These are phyloP conservation scores for Hydraecia micacea DNA, from an alignment of 2,888 invertebrate genomes.

Conservation along the genomic window DNA sequence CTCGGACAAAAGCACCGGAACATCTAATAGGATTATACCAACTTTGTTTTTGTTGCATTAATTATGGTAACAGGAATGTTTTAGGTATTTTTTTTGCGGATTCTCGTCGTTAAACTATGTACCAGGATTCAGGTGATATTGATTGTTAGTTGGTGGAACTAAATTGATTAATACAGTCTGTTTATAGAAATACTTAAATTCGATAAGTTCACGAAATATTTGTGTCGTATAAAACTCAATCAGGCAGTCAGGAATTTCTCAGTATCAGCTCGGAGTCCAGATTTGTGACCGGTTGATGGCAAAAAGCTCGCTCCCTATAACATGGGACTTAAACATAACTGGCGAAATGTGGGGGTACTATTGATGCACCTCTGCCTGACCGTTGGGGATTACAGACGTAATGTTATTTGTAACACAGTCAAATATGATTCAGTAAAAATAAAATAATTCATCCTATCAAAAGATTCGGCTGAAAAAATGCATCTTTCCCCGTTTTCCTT, in stretches of 20 bases:
- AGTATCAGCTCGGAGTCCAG: no score
- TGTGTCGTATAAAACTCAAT: no score
- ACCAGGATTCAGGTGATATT: neutral
- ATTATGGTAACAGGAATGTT: slow-evolving; percentile 64
- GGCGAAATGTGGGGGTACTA: no score
- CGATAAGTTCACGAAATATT: no score
- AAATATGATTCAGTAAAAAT: neutral
- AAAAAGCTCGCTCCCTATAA: no score
- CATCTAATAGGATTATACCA: slow-evolving; percentile 81
- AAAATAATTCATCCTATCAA: neutral
- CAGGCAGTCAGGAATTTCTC: no score
- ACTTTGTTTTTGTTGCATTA: slow-evolving; percentile 84
- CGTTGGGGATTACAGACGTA: no score
- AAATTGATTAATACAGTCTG: neutral
- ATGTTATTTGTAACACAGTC: neutral
- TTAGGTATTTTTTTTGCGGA: slow-evolving; percentile 21
- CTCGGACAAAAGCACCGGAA: slow-evolving; percentile 59
- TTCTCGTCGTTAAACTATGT: neutral
- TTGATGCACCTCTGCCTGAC: no score
- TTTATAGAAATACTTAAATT: neutral
- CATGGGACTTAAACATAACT: no score
- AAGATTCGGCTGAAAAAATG: neutral
- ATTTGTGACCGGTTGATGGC: no score
- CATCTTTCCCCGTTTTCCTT: neutral
- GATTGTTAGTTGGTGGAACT: neutral